Evolutionary conservation across 1,140 invertebrate species (phyloP), one percentile per base, ranked within the genome.

Genomic region (Drosophila punjabiensis): DNA sequence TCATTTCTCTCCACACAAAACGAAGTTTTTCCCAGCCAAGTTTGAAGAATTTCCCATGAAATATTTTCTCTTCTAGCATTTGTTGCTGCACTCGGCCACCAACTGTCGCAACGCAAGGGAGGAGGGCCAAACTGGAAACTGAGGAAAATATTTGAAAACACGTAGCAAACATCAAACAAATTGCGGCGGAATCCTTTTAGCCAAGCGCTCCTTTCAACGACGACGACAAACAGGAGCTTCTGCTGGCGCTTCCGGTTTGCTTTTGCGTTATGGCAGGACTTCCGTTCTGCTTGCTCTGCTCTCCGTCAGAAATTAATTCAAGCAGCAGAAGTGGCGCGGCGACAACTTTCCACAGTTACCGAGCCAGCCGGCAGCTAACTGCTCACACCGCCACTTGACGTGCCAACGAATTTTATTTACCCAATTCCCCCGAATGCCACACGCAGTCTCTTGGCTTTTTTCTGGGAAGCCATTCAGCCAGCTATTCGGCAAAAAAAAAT

Each of bases 161-260:
- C 85, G 85, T 89, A 89, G 86, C 85, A 89, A 90, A 89, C 85
- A 89, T 89, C 85, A 89, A 89, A 89, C 85, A 89, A 89, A 89
- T 89, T 89, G 86, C 77, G 82, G 86, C 85, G 75, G 75, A 89
- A 89, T 89, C 85, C 85, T 89, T 89, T 89, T 90, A 90, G 78
- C 86, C 85, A 32, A 67, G 85, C 81, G 85, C 85, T 84, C 74
- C 77, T 84, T 87, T 87, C 67, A 80, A 50, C 59, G 65, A 68
- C 76, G 62, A 43, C 47, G 47, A 67, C 77, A 85, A 85, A 81
- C 82, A 82, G 82, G 53, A 82, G 82, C 79, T 82, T 79, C 56
- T 81, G 82, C 70, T 77, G 61, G 78, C 75, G 86, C 86, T 89
- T 89, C 85, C 86, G 82, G 86, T 85, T 83, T 63, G 80, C 84